These are phyloP conservation scores for Drosophila tristis DNA, from an alignment of 1,140 invertebrate genomes.

Conservation along the genomic window DNA sequence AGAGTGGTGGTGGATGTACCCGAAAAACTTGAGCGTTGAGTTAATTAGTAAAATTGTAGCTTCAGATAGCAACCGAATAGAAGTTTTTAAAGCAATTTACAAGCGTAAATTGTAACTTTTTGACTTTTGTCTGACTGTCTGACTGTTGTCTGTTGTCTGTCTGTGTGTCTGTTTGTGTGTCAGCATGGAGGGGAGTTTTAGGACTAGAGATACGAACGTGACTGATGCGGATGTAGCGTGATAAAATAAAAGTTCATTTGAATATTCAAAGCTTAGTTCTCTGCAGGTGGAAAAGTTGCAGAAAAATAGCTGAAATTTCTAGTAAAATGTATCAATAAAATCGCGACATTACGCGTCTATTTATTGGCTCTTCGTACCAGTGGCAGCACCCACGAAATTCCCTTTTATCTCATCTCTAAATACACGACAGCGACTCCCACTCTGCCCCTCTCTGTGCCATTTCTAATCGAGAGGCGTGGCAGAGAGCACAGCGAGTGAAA, in stretches of 20 bases:
- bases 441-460: too few relatives aligned
- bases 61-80: conserved; percentile 62
- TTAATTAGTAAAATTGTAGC: conserved; percentile 80
- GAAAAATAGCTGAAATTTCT: too few relatives aligned
- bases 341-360: too few relatives aligned
- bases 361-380: too few relatives aligned
- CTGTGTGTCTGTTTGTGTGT: background rate
- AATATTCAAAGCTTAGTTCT: too few relatives aligned
- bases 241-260: background rate
- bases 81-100: conserved; percentile 82
- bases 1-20: conserved; percentile 16
- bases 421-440: background rate
- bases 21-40: conserved; percentile 67
- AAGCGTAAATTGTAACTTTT: conserved; percentile 80
- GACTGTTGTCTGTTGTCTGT: background rate
- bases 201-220: conserved; percentile 2
- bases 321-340: too few relatives aligned
- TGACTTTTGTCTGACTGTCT: conserved; percentile 53
- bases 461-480: conserved; percentile 19
- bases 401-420: conserved; percentile 10
- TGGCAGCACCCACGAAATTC: background rate
- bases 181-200: background rate
- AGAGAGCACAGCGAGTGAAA: conserved; percentile 9
- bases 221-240: background rate
- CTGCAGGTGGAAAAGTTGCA: too few relatives aligned